These are phyloP conservation scores for Folsomia candida DNA, from an alignment of 2,888 invertebrate genomes.

Conservation along the genomic window DNA sequence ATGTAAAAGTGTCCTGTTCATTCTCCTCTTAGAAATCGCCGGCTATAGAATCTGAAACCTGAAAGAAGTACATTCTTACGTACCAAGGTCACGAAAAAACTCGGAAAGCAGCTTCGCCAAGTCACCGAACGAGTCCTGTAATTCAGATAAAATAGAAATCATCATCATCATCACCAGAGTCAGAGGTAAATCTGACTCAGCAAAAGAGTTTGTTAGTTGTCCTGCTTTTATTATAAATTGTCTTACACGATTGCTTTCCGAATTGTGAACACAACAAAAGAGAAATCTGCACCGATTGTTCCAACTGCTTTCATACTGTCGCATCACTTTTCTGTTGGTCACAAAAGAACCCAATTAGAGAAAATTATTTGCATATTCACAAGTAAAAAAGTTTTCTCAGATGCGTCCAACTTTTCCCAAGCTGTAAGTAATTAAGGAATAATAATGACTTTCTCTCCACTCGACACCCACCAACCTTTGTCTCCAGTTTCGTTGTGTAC, in stretches of 20 bases:
- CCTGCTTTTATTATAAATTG: not conserved
- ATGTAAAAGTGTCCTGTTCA: too few species aligned
- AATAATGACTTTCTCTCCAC: too few species aligned
- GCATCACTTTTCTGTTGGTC: conserved; percentile 72
- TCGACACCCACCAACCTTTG: conserved; percentile 73
- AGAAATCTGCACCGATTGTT: conserved; percentile 75
- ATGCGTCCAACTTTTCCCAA: too few species aligned
- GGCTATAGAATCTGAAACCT: too few species aligned
- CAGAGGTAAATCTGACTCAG: too few species aligned
- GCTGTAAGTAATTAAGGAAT: too few species aligned
- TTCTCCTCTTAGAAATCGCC: too few species aligned
- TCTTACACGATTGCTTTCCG: conserved; percentile 10
- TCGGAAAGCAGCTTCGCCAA: conserved; percentile 79
- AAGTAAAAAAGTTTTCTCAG: not conserved
- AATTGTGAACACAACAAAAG: conserved; percentile 73
- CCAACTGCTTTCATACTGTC: conserved; percentile 85
- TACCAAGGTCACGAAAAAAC: conserved; percentile 78
- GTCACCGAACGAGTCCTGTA: conserved; percentile 76
- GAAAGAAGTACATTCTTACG: too few species aligned
- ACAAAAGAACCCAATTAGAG: too few species aligned
- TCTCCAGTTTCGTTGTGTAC: conserved; percentile 75
- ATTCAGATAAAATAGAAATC: conserved; percentile 1
- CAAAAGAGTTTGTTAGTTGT: too few species aligned
- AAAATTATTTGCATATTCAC: not conserved
- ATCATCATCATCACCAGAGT: conserved; percentile 5